Evolutionary conservation across 2,888 invertebrate genomes (phyloP), one percentile per base, ranked within the genome.

Genomic region (Hololepta plana): DNA sequence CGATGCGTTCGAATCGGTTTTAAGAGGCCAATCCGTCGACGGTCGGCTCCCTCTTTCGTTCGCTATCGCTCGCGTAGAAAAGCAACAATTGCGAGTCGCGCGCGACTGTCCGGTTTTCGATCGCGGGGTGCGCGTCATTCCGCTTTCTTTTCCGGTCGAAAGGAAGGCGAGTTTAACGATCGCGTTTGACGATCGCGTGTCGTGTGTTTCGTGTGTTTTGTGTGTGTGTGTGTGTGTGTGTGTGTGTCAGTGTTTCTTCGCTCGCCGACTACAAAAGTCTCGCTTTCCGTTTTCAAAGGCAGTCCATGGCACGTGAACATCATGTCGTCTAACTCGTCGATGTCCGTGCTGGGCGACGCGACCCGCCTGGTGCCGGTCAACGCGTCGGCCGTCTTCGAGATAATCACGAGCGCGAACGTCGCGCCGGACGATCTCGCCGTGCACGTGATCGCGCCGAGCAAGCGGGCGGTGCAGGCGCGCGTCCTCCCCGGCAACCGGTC

Each of bases 261-360:
- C 12, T 15, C 24, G 24, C 6, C 7, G 6, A 17, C n/a, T n/a
- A 7, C 7, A 17, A 17, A 8, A 7, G n/a, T 7, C 17, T n/a
- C 17, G 7, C 17, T 31, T 32, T 26, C 38, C 42, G 41, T 31
- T 27, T 33, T 58, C 59, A 27, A 60, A 87, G 87, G 88, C 44
- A 90, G 88, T 60, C 90, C 90, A 60, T 90, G 90, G 90, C 74
- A 73, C 63, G 81, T 90, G 48, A 74, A 79, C 59, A 81, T 90
- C 54, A 79, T 85, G 76, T 72, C 80, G 46, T 64, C 66, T 49
- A 46, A 57, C 38, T 70, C 71, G 47, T 15, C 15, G 24, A 59
- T 73, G 60, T 76, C 80, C 49, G 77, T 82, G 46, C 65, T 81
- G 47, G 81, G 85, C 49, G 87, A 88, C 60, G 74, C 84, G 43